These are phyloP conservation scores for Heliconius hortense DNA, from an alignment of 2,888 invertebrate genomes.

Conservation along the genomic window DNA sequence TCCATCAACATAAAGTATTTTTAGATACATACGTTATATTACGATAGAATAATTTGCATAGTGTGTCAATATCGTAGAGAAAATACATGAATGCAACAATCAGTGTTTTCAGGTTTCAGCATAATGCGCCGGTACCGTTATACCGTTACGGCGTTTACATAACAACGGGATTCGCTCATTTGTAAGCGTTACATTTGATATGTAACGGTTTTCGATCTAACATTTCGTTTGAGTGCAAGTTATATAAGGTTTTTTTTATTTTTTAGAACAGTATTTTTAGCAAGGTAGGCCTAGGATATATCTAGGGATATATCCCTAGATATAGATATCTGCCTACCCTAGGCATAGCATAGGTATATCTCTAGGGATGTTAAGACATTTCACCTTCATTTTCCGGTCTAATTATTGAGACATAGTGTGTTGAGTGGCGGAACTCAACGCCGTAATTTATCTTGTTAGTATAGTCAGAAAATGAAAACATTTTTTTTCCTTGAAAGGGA, in stretches of 20 bases:
- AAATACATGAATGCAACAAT: constrained; percentile 8
- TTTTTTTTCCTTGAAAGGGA: no score
- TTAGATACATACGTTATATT: neutral
- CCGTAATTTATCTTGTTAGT: neutral
- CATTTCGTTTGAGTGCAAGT: neutral
- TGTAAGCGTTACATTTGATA: constrained; percentile 24
- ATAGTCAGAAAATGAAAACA: neutral
- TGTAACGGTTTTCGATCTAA: constrained; percentile 22
- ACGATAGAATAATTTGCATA: neutral
- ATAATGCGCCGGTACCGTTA: constrained; percentile 23
- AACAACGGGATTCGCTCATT: constrained; percentile 40
- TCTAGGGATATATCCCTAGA: no score
- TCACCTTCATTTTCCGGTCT: no score
- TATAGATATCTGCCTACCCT: no score
- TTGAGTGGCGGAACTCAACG: neutral
- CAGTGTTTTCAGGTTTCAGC: constrained; percentile 29
- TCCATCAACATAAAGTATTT: neutral
- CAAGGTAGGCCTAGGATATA: no score
- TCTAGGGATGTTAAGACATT: no score
- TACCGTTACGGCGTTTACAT: constrained; percentile 42
- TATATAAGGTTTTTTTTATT: neutral
- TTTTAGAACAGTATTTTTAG: neutral
- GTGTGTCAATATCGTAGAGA: constrained; percentile 11
- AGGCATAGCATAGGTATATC: no score
- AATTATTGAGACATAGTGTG: neutral